Base-by-base conservation (phyloP, 2,888 invertebrate genomes). In the Tortrix viridana region DNA sequence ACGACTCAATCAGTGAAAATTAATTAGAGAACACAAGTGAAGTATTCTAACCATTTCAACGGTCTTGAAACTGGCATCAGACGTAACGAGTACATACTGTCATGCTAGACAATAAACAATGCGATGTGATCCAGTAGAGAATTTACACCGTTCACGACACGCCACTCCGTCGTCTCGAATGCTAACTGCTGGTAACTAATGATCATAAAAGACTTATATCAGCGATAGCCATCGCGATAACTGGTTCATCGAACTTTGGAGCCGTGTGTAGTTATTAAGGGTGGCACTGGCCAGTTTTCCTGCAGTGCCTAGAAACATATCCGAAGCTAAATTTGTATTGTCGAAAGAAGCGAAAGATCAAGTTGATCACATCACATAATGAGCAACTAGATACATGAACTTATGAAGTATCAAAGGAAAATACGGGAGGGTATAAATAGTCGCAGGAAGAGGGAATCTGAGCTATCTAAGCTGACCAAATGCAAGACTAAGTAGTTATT, bases 1-100 rank as follows among this genome's bases (percentile, higher is more conserved):
- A 56, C 41, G 26, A 68, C 71, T 77, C 75, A 76, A 76, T 79
- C 74, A 74, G 73, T 74, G 73, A 76, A 79, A 78, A 76, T 71
- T 79, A 80, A 80, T 81, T 77, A 77, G 69, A 73, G 61, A 68
- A 65, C 72, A 77, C 44, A 74, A 73, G 75, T 74, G 72, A 76
- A 77, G 73, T 72, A 75, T 74, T 74, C 74, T 66, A 74, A 70
- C 70, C 65, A 76, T 70, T 71, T 69, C 71, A 69, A 71, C 69
- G 69, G 67, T 70, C 72, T 64, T 70, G 70, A 67, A 71, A 69
- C 66, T 67, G 71, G 75, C 74, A 75, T 78, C 75, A 64, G 62
- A 71, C 74, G 75, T 75, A 76, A 73, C 74, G 57, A 61, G 54
- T 71, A 77, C 77, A 74, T 73, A 76, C 71, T 60, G 74, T 16